These are phyloP conservation scores for Vanessa cardui DNA, from an alignment of 2,888 invertebrate genomes.

Conservation along the genomic window DNA sequence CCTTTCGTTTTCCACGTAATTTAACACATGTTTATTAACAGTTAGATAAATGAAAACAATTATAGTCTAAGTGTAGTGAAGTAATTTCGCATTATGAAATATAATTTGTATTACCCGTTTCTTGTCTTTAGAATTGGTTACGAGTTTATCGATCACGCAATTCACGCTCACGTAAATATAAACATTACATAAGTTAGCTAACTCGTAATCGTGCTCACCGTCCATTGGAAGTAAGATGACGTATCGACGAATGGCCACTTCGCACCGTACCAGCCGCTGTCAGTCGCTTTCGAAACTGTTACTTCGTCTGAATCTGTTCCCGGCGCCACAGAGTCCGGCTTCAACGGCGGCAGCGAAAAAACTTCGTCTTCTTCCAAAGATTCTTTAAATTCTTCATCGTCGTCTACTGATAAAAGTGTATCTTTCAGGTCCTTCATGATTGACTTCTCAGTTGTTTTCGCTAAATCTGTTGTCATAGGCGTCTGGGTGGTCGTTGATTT, in stretches of 20 bases:
- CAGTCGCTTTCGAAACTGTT: constrained; percentile 68
- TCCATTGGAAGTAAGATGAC: constrained; percentile 86
- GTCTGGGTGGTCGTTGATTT: constrained; percentile 58
- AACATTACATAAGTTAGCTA: constrained; percentile 45
- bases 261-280: constrained; percentile 83
- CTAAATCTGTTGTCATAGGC: constrained; percentile 54
- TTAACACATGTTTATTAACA: too few species aligned
- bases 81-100: constrained; percentile 32
- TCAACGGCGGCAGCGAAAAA: constrained; percentile 71
- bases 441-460: constrained; percentile 56
- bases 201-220: constrained; percentile 72
- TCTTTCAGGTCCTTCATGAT: constrained; percentile 73
- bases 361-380: constrained; percentile 76
- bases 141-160: constrained; percentile 43
- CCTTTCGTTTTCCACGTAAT: too few species aligned
- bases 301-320: constrained; percentile 70
- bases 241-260: constrained; percentile 86
- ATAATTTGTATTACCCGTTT: constrained; percentile 36
- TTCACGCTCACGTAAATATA: constrained; percentile 45
- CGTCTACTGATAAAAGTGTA: constrained; percentile 70
- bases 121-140: constrained; percentile 37
- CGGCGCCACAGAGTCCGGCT: constrained; percentile 59
- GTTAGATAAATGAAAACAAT: too few species aligned
- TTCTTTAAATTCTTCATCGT: constrained; percentile 77
- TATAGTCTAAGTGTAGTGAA: constrained; percentile 13